A percentile compares a stretch with the other conserved stretches of the same genome.
These are phyloP conservation scores for Caenorhabditis sp. DNA, from an alignment of 2,888 invertebrate genomes.

Conservation along the genomic window DNA sequence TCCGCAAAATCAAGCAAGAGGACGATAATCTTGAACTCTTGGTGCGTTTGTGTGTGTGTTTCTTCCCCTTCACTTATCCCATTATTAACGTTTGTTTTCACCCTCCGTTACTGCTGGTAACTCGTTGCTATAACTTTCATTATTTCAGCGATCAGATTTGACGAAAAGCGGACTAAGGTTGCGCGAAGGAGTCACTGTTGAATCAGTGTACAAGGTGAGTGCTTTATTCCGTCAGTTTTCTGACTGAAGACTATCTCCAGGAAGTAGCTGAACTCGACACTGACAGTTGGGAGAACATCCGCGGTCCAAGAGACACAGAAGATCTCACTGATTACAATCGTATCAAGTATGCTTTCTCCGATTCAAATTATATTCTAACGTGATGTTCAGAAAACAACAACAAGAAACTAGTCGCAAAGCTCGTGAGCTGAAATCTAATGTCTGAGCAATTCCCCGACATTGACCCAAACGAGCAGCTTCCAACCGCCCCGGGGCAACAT, in stretches of 20 bases:
- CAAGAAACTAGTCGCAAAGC: constrained; percentile 55
- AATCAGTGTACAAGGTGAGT: constrained; percentile 75
- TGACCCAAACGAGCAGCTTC: constrained; percentile 50
- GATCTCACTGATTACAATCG: constrained; percentile 75
- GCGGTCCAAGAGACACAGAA: constrained; percentile 81
- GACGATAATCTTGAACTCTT: constrained; percentile 74
- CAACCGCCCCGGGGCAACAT: constrained; percentile 19
- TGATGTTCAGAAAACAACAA: constrained; percentile 54
- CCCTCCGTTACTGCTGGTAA: background rate
- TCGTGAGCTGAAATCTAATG: constrained; percentile 66
- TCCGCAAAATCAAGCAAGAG: constrained; percentile 73
- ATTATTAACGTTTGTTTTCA: constrained; percentile 2
- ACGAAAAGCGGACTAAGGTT: constrained; percentile 73
- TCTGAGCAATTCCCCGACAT: constrained; percentile 68
- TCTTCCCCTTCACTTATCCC: background rate
- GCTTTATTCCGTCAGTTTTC: background rate
- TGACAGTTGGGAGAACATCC: constrained; percentile 82
- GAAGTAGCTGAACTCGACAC: constrained; percentile 78
- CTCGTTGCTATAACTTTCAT: background rate
- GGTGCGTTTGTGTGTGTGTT: constrained; percentile 68
- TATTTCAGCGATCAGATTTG: constrained; percentile 71
- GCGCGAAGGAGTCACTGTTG: constrained; percentile 76
- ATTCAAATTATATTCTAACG: background rate
- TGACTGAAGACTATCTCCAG: constrained; percentile 50
- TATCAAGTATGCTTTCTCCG: constrained; percentile 63